Conservation (phyloP, 1,140 invertebrate genomes). For the Temnothorax nylanderi region DNA sequence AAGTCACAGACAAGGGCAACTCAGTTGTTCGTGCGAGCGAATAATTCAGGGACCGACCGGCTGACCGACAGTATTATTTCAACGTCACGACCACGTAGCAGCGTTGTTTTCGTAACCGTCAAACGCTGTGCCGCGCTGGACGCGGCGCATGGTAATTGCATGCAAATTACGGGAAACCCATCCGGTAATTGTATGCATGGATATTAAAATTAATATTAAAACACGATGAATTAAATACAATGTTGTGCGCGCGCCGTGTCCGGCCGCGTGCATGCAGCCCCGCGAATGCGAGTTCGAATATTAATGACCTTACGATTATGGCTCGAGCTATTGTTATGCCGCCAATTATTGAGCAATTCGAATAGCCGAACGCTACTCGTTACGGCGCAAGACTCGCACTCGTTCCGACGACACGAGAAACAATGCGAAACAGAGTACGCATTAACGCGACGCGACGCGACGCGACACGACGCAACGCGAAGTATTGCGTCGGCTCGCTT, state of each 20-base stretch:
- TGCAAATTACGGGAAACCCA: conserved; percentile 59
- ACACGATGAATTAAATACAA: conserved; percentile 60
- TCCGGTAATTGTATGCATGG: conserved; percentile 57
- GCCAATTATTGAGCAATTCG: conserved; percentile 60
- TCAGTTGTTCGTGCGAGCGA: background rate
- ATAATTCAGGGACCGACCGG: conserved; percentile 22
- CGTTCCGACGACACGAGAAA: conserved; percentile 22
- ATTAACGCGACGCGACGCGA: conserved; percentile 20
- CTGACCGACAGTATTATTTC: conserved; percentile 46
- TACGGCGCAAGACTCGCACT: conserved; percentile 28
- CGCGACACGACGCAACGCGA: background rate
- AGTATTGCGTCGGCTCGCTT: conserved; percentile 37
- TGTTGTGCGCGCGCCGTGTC: conserved; percentile 23
- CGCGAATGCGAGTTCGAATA: conserved; percentile 48
- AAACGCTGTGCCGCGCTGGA: conserved; percentile 34
- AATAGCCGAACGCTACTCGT: conserved; percentile 31
- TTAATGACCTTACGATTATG: conserved; percentile 57
- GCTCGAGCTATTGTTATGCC: conserved; percentile 44
- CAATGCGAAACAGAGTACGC: conserved; percentile 34
- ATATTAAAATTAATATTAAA: conserved; percentile 63
- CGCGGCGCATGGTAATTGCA: conserved; percentile 49
- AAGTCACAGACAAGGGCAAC: conserved; percentile 10
- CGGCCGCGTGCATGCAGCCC: background rate
- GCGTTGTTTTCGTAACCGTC: conserved; percentile 55
- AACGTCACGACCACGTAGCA: conserved; percentile 9